These are phyloP conservation scores for Tipula vernalis DNA, from an alignment of 2,888 invertebrate species.

Conservation along the genomic window DNA sequence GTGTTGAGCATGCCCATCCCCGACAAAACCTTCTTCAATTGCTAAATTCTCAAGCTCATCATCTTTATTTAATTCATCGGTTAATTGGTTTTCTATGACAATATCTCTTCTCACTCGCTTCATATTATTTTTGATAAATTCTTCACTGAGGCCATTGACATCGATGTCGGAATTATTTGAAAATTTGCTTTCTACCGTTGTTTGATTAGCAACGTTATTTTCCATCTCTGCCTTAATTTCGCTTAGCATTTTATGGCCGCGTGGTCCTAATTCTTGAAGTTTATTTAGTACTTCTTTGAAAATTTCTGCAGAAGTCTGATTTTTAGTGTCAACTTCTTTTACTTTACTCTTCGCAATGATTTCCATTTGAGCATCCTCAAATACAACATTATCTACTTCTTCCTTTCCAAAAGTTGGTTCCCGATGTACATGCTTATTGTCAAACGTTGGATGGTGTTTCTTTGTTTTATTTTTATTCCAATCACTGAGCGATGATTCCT, in stretches of 20 bases:
- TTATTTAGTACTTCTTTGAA: constrained; percentile 45
- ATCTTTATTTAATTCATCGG: constrained; percentile 40
- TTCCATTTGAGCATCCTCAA: background rate
- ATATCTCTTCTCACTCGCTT: constrained; percentile 38
- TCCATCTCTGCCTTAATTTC: constrained; percentile 39
- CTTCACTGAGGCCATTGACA: background rate
- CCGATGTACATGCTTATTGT: constrained; percentile 34
- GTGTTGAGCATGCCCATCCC: constrained; percentile 53
- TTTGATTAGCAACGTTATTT: constrained; percentile 11
- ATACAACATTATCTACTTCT: constrained; percentile 28
- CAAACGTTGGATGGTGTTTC: background rate
- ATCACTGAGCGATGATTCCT: background rate
- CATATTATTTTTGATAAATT: constrained; percentile 24
- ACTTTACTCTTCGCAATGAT: background rate
- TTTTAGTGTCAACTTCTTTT: background rate
- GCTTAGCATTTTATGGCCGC: constrained; percentile 42
- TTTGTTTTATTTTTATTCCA: background rate
- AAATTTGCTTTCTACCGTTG: background rate
- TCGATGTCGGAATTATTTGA: background rate
- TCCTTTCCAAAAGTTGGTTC: constrained; percentile 40
- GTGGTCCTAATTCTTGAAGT: constrained; percentile 43
- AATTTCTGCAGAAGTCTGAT: constrained; percentile 38
- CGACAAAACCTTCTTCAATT: constrained; percentile 47
- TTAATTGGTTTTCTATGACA: constrained; percentile 38
- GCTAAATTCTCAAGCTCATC: constrained; percentile 48